phyloP scores from a whole-genome alignment of 1,140 invertebrate species.

The Mercenaria mercenaria region DNA sequence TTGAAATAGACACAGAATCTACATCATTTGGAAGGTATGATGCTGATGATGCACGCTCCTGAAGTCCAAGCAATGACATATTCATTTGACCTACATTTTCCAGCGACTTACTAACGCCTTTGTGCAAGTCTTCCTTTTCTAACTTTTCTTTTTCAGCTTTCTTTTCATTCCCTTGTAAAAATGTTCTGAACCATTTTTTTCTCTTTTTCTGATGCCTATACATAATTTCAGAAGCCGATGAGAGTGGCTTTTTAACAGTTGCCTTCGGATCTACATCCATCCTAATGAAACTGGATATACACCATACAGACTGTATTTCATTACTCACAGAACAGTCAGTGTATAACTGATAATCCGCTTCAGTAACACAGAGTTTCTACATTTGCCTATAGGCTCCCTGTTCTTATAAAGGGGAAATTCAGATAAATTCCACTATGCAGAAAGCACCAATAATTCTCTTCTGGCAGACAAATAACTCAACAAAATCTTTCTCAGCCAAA shows the following conservation, averaged over 20 bases:
- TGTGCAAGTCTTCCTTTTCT: neutral
- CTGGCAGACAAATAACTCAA: neutral
- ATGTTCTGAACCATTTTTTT: slow-evolving; percentile 48
- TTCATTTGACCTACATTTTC: slow-evolving; percentile 53
- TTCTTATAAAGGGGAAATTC: neutral
- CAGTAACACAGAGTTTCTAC: neutral
- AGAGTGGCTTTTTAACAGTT: slow-evolving; percentile 41
- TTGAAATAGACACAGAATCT: slow-evolving; percentile 42
- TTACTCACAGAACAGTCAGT: neutral
- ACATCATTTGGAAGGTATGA: slow-evolving; percentile 25
- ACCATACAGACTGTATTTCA: neutral
- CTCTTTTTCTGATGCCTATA: slow-evolving; percentile 58
- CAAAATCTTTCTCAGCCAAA: neutral
- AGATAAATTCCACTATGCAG: neutral
- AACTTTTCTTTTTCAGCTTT: neutral
- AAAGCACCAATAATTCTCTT: neutral
- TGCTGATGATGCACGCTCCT: slow-evolving; percentile 1
- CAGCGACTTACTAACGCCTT: slow-evolving; percentile 43
- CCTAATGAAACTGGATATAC: neutral
- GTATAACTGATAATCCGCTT: neutral
- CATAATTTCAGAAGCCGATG: slow-evolving; percentile 61
- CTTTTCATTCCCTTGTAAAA: slow-evolving; percentile 13
- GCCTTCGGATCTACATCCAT: neutral
- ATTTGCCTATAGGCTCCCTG: neutral
- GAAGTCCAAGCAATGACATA: slow-evolving; percentile 26